Evolutionary conservation across 2,797 vertebrate genomes (phyloP), one percentile per base, ranked within the genome.

Genomic region (Sciurus carolinensis): DNA sequence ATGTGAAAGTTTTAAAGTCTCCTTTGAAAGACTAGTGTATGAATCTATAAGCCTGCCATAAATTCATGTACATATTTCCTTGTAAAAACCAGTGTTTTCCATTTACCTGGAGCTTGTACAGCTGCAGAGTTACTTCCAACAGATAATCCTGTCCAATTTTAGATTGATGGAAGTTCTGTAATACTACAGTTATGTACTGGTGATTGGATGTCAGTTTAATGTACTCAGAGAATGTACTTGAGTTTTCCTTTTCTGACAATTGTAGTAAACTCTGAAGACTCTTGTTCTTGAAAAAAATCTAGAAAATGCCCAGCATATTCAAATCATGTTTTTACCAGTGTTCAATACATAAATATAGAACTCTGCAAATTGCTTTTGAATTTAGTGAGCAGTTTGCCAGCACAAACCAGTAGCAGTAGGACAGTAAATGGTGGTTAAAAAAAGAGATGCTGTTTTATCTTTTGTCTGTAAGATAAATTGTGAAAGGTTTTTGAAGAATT

Each of bases 71-170:
- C 36, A 59, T 54, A 93, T 79, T 92, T 88, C 47, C 73, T 93
- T 66, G 77, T 86, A 87, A 71, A 87, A 96, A 89, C 18, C 59
- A 50, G 42, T 90, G 52, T 95, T 96, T 97, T 47, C 80, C 71
- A 67, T 85, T 80, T 82, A 42, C 72, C 39, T 33, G 67, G 28
- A 47, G 52, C 52, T 85, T 52, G 72, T 22, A 50, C 72, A 59
- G 67, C 72, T 50, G 15, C 0, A 3, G 67, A 47, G 59, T 57
- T 71, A 50, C 24, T 71, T 94, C 64, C 24, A 76, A 52, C 28
- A 75, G 67, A 47, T 96, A 59, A 57, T 95, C 71, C 33, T 59
- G 0, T 95, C 64, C 8, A 42, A 0, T 12, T 92, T 73, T 3
- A 91, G 42, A 24, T 2, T 66, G 92, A 22, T 22, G 54, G 66